Conservation (phyloP, 2,888 invertebrate genomes). For the Leptinotarsa peninsularis region DNA sequence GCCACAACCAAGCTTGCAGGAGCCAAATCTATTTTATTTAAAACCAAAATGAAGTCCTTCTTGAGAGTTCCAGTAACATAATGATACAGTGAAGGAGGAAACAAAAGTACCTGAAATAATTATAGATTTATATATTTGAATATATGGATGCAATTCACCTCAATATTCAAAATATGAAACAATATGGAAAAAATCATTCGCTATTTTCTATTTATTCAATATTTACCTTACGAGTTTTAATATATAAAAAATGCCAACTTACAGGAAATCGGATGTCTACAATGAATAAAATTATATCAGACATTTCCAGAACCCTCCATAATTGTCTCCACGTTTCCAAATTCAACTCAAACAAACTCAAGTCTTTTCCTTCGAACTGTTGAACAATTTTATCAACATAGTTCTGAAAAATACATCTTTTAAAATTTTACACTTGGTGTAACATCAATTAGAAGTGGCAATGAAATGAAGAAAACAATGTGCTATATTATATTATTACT, state of each 20-base stretch:
- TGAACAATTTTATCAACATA: conserved; percentile 78
- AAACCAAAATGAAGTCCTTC: conserved; percentile 87
- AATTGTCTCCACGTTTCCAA: conserved; percentile 96
- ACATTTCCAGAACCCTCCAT: conserved; percentile 95
- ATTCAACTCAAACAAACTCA: conserved; percentile 93
- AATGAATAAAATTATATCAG: conserved; percentile 88
- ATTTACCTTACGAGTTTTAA: no score
- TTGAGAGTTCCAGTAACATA: conserved; percentile 79
- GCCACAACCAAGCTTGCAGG: conserved; percentile 84
- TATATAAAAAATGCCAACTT: conserved; percentile 58
- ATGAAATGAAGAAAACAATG: not conserved
- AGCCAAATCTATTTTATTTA: conserved; percentile 94
- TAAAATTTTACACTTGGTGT: not conserved
- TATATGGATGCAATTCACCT: not conserved
- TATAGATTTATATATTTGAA: not conserved
- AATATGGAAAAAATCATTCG: not conserved
- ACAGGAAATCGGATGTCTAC: conserved; percentile 90
- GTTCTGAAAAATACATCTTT: conserved; percentile 69
- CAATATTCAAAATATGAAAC: not conserved
- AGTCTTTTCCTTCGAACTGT: conserved; percentile 71
- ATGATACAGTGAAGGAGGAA: conserved; percentile 89
- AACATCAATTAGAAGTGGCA: not conserved
- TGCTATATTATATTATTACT: no score
- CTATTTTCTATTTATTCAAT: no score
- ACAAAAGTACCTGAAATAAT: conserved; percentile 77